Evolutionary conservation across 2,113 vertebrate species (phyloP).

Genomic region (Perognathus longimembris): DNA sequence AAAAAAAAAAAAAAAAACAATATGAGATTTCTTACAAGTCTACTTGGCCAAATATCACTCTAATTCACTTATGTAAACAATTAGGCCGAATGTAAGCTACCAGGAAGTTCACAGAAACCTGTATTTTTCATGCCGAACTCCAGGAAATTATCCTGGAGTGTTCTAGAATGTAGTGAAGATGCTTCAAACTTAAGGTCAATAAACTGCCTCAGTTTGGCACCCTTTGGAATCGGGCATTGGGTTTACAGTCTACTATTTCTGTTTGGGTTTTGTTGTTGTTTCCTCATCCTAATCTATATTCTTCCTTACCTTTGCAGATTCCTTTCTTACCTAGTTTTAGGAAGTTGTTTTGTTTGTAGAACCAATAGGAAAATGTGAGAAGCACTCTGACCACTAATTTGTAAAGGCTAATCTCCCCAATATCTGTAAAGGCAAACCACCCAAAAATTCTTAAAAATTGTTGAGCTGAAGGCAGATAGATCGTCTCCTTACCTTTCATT

Average conservation of each 20-base stretch:
- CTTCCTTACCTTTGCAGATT: not conserved
- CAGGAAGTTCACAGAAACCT: no score
- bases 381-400: not conserved
- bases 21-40: not conserved
- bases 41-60: not conserved
- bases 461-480: not conserved
- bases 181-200: not conserved
- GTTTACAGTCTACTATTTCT: not conserved
- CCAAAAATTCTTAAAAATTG: not conserved
- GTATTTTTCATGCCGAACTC: no score
- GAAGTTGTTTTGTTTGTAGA: not conserved
- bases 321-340: not conserved
- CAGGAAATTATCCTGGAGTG: not conserved
- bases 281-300: not conserved
- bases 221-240: not conserved
- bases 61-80: not conserved
- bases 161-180: not conserved
- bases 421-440: no score
- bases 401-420: no score
- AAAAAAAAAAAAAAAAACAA: not conserved
- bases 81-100: not conserved
- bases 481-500: not conserved
- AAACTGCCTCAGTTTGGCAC: not conserved
- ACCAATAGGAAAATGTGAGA: not conserved
- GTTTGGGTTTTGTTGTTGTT: not conserved